Evolutionary conservation across 2,888 invertebrate genomes (phyloP).

Genomic region (Meghimatium bilineatum): DNA sequence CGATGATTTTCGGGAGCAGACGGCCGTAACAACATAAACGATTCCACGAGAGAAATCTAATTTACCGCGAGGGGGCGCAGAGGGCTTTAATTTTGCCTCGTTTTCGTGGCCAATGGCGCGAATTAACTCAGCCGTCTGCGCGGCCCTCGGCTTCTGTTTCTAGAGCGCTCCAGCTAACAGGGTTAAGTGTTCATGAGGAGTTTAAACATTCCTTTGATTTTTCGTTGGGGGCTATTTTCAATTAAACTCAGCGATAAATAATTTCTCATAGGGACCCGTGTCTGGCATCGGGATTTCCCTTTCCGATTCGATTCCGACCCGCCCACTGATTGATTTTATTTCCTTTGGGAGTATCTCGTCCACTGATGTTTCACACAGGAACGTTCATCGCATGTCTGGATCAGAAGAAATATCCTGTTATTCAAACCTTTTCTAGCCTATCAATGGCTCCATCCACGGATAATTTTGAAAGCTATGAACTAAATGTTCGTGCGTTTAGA

Average conservation of each 20-base stretch:
- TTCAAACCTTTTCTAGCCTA: neutral
- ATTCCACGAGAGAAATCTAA: constrained; percentile 37
- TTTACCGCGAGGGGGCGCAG: constrained; percentile 29
- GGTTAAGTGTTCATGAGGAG: constrained; percentile 43
- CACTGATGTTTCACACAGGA: constrained; percentile 7
- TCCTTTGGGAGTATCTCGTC: constrained; percentile 16
- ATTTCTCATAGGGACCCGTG: constrained; percentile 44
- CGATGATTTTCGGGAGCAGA: constrained; percentile 3
- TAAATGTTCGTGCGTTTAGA: neutral
- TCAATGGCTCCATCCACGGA: neutral
- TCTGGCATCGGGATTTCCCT: constrained; percentile 39
- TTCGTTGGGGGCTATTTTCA: constrained; percentile 45
- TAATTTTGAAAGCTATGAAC: neutral
- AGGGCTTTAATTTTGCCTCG: constrained; percentile 48
- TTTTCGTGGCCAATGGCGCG: constrained; percentile 48
- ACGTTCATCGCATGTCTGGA: neutral
- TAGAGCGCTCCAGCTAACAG: constrained; percentile 33
- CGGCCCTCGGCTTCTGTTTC: constrained; percentile 38
- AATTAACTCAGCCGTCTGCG: constrained; percentile 47
- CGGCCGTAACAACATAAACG: constrained; percentile 4
- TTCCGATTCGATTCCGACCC: constrained; percentile 21
- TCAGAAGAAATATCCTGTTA: neutral
- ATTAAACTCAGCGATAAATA: constrained; percentile 48
- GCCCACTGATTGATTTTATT: constrained; percentile 48
- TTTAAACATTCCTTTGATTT: constrained; percentile 49